A percentile compares a stretch with the other conserved stretches of the same genome.
Conservation (phyloP, 2,797 vertebrate genomes). For the Chaetophractus vellerosus region DNA sequence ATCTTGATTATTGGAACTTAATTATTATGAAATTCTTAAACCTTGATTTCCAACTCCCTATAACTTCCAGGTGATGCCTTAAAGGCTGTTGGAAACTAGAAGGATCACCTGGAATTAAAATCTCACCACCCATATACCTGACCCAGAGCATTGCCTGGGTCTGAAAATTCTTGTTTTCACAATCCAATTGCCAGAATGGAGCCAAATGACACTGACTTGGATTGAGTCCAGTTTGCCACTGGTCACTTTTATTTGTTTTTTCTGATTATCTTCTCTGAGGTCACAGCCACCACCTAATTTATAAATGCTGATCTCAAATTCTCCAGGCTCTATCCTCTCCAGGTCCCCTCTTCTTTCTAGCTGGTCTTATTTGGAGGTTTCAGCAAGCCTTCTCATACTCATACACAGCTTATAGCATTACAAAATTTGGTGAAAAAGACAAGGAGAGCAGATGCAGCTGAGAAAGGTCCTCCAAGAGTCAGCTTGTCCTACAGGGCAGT, state of each 20-base stretch:
- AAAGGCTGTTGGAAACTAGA: neutral
- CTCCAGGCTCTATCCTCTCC: neutral
- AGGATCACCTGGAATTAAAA: neutral
- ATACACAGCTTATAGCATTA: neutral
- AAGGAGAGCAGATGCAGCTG: neutral
- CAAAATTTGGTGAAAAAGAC: slow-evolving; percentile 33
- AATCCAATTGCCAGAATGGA: neutral
- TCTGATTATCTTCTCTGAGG: neutral
- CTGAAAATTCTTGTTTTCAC: slow-evolving; percentile 6
- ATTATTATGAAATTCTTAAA: slow-evolving; percentile 46
- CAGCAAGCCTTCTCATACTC: neutral
- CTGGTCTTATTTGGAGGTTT: neutral
- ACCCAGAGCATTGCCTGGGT: neutral
- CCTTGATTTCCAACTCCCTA: neutral
- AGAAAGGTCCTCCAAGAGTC: too few species aligned
- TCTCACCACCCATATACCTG: neutral
- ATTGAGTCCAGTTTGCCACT: neutral
- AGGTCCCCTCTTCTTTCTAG: neutral
- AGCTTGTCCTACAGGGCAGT: too few species aligned
- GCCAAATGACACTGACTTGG: neutral
- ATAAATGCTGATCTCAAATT: neutral
- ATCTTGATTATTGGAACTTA: slow-evolving; percentile 29
- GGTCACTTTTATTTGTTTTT: neutral
- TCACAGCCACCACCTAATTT: neutral
- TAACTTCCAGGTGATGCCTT: neutral